Base-by-base conservation (phyloP, 2,113 vertebrate species). In the Scomber scombrus region DNA sequence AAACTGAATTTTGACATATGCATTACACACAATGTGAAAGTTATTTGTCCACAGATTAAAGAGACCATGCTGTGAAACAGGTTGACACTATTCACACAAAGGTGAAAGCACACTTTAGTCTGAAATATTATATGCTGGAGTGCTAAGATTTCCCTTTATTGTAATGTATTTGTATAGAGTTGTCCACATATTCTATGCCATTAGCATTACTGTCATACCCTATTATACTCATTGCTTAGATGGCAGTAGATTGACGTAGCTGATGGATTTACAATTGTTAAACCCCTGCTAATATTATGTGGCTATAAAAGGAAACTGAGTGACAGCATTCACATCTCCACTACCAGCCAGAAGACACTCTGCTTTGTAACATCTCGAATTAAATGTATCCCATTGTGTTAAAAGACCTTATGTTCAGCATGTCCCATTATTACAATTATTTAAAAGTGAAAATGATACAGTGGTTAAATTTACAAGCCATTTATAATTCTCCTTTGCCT, bases 391-490 rank as follows among this genome's bases (percentile, higher is more conserved):
- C 3, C 46, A 2, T 29, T 60, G 11, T 16, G 16, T 18, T 71
- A 47, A 66, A 43, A 45, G 16, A 64, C 29, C 23, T 10, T 6
- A 14, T n/a, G 31, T 55, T 49, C 51, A 19, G 6, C 56, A 43
- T 18, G 15, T 13, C 31, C 54, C 18, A 51, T 49, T 58, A 15
- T 71, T 34, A 26, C 11, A 14, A 58, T 75, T 54, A 56, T 1
- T 14, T 3, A 71, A 16, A 55, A 29, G 31, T 68, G 9, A 43
- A 58, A 64, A 58, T 0, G 16, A 56, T 16, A 11, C 43, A 47
- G 60, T 31, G 11, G 19, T 57, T 61, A 54, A 50, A 81, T 68
- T 61, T 29, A 68, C 47, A 21, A 65, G 26, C 16, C 56, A 14
- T 80, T 70, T 45, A 10, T 31, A 46, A 52, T 19, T 78, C 50